phyloP scores from a whole-genome alignment of 1,140 invertebrate species.

The Chrysopa pallens region DNA sequence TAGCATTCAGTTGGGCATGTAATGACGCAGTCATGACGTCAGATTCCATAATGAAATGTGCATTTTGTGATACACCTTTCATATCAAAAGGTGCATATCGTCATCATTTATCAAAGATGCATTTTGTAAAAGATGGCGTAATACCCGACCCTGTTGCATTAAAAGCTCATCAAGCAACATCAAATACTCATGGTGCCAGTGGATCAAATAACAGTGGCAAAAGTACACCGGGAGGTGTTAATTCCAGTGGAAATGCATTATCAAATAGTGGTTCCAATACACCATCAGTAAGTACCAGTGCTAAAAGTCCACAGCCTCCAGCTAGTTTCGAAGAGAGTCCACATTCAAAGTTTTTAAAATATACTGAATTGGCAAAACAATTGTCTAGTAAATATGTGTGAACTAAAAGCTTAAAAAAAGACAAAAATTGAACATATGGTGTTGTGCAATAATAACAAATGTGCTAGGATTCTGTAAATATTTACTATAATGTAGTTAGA shows the following conservation, averaged over 20 bases:
- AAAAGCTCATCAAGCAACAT: slow-evolving; percentile 33
- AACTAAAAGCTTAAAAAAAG: slow-evolving; percentile 11
- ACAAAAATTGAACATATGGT: slow-evolving; percentile 13
- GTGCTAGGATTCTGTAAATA: too few species aligned
- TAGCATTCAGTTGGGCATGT: slow-evolving; percentile 86
- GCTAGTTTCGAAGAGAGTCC: slow-evolving; percentile 73
- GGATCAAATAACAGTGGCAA: slow-evolving; percentile 11
- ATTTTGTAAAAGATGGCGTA: slow-evolving; percentile 85
- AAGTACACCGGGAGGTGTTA: slow-evolving; percentile 4
- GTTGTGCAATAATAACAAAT: slow-evolving; percentile 10
- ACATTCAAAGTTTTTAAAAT: slow-evolving; percentile 92
- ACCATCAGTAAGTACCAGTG: slow-evolving; percentile 22
- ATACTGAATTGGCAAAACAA: slow-evolving; percentile 90
- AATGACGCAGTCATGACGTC: slow-evolving; percentile 74
- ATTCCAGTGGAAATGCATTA: slow-evolving; percentile 6
- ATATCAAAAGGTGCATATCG: slow-evolving; percentile 92
- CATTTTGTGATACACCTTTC: slow-evolving; percentile 90
- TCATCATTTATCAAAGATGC: slow-evolving; percentile 91
- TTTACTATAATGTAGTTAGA: too few species aligned
- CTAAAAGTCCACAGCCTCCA: slow-evolving; percentile 30
- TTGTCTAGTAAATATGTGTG: slow-evolving; percentile 89
- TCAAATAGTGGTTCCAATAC: slow-evolving; percentile 15
- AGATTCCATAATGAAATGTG: slow-evolving; percentile 85
- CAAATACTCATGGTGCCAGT: slow-evolving; percentile 17
- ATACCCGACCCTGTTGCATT: slow-evolving; percentile 49